Base-by-base conservation (phyloP, 2,888 invertebrate genomes). In the Idaea straminata region DNA sequence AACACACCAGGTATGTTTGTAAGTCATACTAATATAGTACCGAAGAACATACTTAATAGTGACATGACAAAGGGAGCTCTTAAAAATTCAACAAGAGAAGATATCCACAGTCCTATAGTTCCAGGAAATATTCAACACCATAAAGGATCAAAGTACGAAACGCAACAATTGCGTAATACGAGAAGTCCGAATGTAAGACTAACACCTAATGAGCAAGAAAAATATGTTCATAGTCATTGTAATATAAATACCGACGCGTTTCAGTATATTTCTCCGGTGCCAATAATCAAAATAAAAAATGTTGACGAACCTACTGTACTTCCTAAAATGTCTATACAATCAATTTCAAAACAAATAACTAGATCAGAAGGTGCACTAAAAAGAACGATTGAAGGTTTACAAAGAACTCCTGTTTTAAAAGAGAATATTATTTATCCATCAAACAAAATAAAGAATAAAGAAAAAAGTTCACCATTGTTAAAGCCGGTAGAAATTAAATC, bases 1-100 rank as follows among this genome's bases (percentile, higher is more conserved):
- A 95, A 95, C 74, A 94, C 95, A 47, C 84, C 95, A 35, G 87
- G 90, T 35, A 81, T 92, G 60, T 93, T 82, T 72, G 77, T 85
- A 62, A 84, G 81, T 65, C 87, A 80, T 75, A 58, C 79, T 61
- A 83, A 75, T 72, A 34, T 76, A 59, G 76, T 81, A 63, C 60
- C 82, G 47, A 89, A 87, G 72, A 80, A 74, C 68, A 67, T 76
- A 63, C 65, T 71, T 7, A 81, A 71, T 62, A 84, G 68, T 68
- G 87, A 88, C 66, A 74, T 68, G 47, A 80, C 73, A 62, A 86
- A 81, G 75, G 73, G 70, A 65, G 67, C 74, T n/a, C 60, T 62
- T 36, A 38, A 74, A 62, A 83, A 82, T 69, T 71, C 78, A 3
- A 70, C 73, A 57, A 76, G 79, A 65, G 88, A 87, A 13, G 83